Percentiles rank a stretch among this genome's conserved stretches.
Conservation (phyloP, 1,140 invertebrate species). For the Aethina tumida region DNA sequence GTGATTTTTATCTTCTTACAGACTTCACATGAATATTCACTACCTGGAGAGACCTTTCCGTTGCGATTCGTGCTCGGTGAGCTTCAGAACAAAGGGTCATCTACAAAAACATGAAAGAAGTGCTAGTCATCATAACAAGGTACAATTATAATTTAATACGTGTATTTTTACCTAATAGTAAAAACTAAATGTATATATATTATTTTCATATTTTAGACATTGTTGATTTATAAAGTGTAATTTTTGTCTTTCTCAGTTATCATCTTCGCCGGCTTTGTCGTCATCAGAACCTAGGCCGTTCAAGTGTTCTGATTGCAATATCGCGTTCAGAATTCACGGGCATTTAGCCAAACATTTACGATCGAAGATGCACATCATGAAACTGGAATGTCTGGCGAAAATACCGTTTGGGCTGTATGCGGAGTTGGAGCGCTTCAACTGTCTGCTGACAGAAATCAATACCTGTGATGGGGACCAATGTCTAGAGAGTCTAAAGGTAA, state of each 20-base stretch:
- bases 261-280: slow-evolving; percentile 32
- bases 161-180: neutral
- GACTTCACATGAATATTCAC: slow-evolving; percentile 89
- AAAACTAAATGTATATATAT: neutral
- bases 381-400: slow-evolving; percentile 85
- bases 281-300: slow-evolving; percentile 86
- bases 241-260: slow-evolving; percentile 26
- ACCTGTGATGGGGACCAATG: slow-evolving; percentile 91
- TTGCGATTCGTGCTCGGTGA: slow-evolving; percentile 84
- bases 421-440: slow-evolving; percentile 82
- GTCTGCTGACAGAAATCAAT: slow-evolving; percentile 87
- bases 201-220: neutral
- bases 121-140: slow-evolving; percentile 84
- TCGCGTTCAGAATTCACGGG: slow-evolving; percentile 92
- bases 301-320: slow-evolving; percentile 90
- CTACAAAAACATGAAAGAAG: slow-evolving; percentile 86
- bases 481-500: slow-evolving; percentile 69
- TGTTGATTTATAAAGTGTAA: neutral
- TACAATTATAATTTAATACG: slow-evolving; percentile 36
- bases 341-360: slow-evolving; percentile 93
- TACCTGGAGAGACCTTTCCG: slow-evolving; percentile 88
- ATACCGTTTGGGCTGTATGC: slow-evolving; percentile 93
- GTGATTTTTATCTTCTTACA: slow-evolving; percentile 16
- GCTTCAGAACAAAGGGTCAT: slow-evolving; percentile 84
- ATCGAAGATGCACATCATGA: slow-evolving; percentile 95